Conservation (phyloP, 2,797 vertebrate genomes). For the Danionella dracula region DNA sequence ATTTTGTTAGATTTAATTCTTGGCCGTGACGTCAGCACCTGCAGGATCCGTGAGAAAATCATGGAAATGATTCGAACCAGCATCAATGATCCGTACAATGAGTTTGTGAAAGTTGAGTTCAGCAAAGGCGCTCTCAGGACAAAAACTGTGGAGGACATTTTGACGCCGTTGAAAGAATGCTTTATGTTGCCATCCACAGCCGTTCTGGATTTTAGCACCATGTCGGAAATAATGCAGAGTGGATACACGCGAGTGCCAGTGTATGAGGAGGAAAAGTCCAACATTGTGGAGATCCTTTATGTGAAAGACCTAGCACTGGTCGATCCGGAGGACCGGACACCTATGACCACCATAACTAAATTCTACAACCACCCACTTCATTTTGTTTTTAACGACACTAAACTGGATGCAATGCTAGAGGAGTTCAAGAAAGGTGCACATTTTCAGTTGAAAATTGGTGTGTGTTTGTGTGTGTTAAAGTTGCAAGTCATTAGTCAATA, state of each 20-base stretch:
- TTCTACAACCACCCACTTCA: conserved; percentile 92
- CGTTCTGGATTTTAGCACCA: conserved; percentile 82
- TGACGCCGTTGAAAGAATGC: conserved; percentile 84
- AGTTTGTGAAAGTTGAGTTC: conserved; percentile 85
- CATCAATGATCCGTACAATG: conserved; percentile 81
- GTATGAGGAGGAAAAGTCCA: conserved; percentile 89
- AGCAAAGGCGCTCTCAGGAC: conserved; percentile 78
- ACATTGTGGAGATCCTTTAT: conserved; percentile 87
- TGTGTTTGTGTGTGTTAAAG: too few relatives aligned
- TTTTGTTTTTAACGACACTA: conserved; percentile 91
- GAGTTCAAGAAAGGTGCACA: conserved; percentile 81
- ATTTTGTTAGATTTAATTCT: conserved; percentile 77
- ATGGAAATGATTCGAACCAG: conserved; percentile 79
- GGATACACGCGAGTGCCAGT: conserved; percentile 86
- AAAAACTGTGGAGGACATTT: conserved; percentile 86
- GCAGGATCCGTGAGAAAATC: conserved; percentile 67
- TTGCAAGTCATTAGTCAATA: too few relatives aligned
- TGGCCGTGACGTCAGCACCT: conserved; percentile 73
- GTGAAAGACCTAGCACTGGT: conserved; percentile 86
- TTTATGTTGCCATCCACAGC: conserved; percentile 83
- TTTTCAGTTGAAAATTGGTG: too few relatives aligned
- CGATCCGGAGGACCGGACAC: conserved; percentile 85
- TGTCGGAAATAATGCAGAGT: conserved; percentile 91
- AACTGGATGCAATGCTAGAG: conserved; percentile 87
- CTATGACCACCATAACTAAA: conserved; percentile 87